phyloP scores from a whole-genome alignment of 1,140 invertebrate species.

The Rhopalosiphum maidis region DNA sequence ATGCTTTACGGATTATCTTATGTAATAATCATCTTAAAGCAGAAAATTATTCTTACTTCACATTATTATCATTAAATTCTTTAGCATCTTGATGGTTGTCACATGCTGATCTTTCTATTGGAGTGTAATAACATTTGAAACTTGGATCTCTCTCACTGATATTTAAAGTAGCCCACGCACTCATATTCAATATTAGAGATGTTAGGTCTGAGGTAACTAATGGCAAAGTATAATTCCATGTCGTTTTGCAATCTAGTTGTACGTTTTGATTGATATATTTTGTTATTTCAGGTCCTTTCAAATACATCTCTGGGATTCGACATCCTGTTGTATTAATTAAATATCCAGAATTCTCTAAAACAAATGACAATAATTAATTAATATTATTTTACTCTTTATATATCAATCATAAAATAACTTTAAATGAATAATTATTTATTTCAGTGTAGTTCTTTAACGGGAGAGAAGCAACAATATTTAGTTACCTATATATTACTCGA shows the following conservation, averaged over 20 bases:
- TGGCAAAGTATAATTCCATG: background rate
- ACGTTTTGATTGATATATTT: slow-evolving; percentile 50
- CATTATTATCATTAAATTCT: background rate
- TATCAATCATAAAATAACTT: background rate
- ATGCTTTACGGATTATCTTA: too few relatives aligned
- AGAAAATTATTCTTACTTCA: background rate
- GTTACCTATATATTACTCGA: background rate
- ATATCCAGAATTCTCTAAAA: background rate
- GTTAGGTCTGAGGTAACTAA: slow-evolving; percentile 60
- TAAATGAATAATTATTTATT: background rate
- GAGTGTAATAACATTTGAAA: slow-evolving; percentile 57
- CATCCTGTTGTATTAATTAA: slow-evolving; percentile 68
- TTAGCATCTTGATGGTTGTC: background rate
- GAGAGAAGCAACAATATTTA: background rate
- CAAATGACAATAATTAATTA: background rate
- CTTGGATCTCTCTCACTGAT: slow-evolving; percentile 57
- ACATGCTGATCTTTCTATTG: background rate
- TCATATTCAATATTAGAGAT: slow-evolving; percentile 59
- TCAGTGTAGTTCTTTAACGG: background rate
- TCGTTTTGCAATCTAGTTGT: slow-evolving; percentile 54
- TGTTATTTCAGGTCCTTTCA: slow-evolving; percentile 67
- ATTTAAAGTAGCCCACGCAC: slow-evolving; percentile 57
- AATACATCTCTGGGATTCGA: slow-evolving; percentile 77
- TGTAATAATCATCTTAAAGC: background rate
- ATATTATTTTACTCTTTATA: background rate